A percentile compares a stretch with the other conserved stretches of the same genome.
These are phyloP conservation scores for Cataglyphis rosenhaueri DNA, from an alignment of 2,888 invertebrate species.

Conservation along the genomic window DNA sequence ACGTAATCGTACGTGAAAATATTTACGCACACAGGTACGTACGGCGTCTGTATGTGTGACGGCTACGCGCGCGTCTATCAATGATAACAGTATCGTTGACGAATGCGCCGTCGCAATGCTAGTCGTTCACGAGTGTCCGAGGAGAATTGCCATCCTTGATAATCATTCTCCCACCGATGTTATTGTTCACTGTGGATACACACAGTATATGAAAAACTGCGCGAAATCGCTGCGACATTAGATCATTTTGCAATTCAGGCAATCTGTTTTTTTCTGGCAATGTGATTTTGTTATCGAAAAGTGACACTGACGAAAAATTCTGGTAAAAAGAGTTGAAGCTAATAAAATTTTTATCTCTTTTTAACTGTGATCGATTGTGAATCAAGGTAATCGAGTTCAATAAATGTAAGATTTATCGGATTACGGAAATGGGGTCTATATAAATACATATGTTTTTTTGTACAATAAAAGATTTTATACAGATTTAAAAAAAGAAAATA, in stretches of 20 bases:
- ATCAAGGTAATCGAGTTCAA: not conserved
- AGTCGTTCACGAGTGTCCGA: slow-evolving; percentile 18
- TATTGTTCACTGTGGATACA: not conserved
- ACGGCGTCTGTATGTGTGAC: not conserved
- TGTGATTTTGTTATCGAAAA: not conserved
- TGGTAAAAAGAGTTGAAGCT: not conserved
- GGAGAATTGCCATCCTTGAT: not conserved
- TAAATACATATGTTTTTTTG: not conserved
- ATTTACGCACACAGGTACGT: slow-evolving; percentile 16
- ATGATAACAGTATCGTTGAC: slow-evolving; percentile 21
- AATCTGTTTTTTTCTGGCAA: not conserved
- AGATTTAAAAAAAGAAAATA: not conserved
- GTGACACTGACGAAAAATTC: not conserved
- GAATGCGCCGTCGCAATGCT: slow-evolving; percentile 52
- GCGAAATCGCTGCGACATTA: not conserved
- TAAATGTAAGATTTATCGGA: not conserved
- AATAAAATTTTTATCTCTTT: not conserved
- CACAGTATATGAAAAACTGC: not conserved
- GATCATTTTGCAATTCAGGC: not conserved
- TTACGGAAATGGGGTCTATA: not conserved
- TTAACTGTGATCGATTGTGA: not conserved
- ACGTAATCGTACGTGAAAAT: slow-evolving; percentile 39
- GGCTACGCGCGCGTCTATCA: slow-evolving; percentile 39
- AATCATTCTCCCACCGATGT: not conserved
- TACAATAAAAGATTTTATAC: not conserved